Evolutionary conservation across 2,113 vertebrate species (phyloP), one percentile per base, ranked within the genome.

Genomic region (Nothoprocta perdicaria): DNA sequence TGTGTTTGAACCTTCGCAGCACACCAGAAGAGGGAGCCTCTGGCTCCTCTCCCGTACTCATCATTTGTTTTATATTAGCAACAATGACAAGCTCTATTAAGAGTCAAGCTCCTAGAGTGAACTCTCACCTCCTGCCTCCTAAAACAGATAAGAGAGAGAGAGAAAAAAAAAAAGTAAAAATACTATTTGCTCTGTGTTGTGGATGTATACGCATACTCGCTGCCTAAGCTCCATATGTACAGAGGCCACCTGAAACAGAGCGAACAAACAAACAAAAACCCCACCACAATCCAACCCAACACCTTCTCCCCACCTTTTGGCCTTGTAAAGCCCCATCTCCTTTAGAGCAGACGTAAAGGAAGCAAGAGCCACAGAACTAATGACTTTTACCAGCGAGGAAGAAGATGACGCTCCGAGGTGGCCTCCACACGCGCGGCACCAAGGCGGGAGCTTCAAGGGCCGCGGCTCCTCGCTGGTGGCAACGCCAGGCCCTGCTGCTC

Each of bases 41-140:
- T 40, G 62, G 80, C 29, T 95, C 80, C 91, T 78, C 68, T 92
- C 65, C 76, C 40, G 65, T 80, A 48, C 58, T 89, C 73, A 95
- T 96, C 52, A 95, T 94, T 96, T 96, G 93, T 92, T 96, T 95
- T 95, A 92, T 94, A 96, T 95, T 93, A 93, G 90, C 53, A 76
- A 95, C 92, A 95, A 95, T 93, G 95, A 95, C 92, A 95, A 95
- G 91, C 91, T 93, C 91, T 95, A 94, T 93, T 96, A 93, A 92
- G 80, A 96, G 80, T 78, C 91, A 92, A 95, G 62, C 65, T 92
- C 89, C 90, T 87, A 75, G 80, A 88, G 48, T 88, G 82, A 94
- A 94, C 89, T 86, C 76, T 96, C 85, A 86, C 79, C 94, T 77
- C 85, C 91, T 78, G 79, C 92, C 82, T 92, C 76, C 82, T 84